Evolutionary conservation across 2,888 invertebrate genomes (phyloP).

Genomic region (Formica aserva): DNA sequence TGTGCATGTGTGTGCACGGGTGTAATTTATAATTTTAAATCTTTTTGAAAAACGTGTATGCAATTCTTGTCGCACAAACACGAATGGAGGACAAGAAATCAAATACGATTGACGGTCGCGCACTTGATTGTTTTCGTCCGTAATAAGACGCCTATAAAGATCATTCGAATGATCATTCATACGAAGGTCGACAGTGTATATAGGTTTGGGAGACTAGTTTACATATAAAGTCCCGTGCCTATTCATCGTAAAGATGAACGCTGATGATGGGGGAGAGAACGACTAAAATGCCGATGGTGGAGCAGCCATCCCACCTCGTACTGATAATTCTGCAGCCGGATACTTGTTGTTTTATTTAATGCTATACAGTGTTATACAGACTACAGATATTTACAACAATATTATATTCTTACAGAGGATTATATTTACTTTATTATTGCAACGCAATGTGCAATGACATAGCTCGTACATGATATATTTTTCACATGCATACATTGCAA

Average conservation of each 20-base stretch:
- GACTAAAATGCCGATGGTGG: slow-evolving; percentile 83
- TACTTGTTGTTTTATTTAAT: slow-evolving; percentile 86
- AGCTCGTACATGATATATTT: slow-evolving; percentile 83
- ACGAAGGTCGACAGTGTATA: slow-evolving; percentile 68
- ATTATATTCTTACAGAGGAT: slow-evolving; percentile 86
- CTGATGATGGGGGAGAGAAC: slow-evolving; percentile 58
- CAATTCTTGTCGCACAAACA: slow-evolving; percentile 48
- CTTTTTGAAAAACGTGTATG: slow-evolving; percentile 45
- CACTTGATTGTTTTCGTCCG: slow-evolving; percentile 61
- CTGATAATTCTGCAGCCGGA: slow-evolving; percentile 84
- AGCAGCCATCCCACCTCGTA: slow-evolving; percentile 86
- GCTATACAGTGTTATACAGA: slow-evolving; percentile 86
- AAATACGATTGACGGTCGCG: slow-evolving; percentile 50
- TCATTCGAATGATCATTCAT: slow-evolving; percentile 66
- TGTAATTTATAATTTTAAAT: slow-evolving; percentile 54
- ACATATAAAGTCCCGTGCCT: slow-evolving; percentile 79
- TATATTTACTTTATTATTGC: slow-evolving; percentile 86
- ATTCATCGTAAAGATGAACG: slow-evolving; percentile 74
- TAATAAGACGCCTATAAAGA: slow-evolving; percentile 62
- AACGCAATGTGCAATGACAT: slow-evolving; percentile 84
- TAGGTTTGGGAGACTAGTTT: slow-evolving; percentile 74
- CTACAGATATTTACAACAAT: slow-evolving; percentile 86
- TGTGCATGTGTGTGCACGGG: slow-evolving; percentile 59
- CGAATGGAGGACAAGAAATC: slow-evolving; percentile 46
- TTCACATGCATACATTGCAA: slow-evolving; percentile 83